Conservation (phyloP, 2,888 invertebrate species). For the Drosophila nr. medialis region DNA sequence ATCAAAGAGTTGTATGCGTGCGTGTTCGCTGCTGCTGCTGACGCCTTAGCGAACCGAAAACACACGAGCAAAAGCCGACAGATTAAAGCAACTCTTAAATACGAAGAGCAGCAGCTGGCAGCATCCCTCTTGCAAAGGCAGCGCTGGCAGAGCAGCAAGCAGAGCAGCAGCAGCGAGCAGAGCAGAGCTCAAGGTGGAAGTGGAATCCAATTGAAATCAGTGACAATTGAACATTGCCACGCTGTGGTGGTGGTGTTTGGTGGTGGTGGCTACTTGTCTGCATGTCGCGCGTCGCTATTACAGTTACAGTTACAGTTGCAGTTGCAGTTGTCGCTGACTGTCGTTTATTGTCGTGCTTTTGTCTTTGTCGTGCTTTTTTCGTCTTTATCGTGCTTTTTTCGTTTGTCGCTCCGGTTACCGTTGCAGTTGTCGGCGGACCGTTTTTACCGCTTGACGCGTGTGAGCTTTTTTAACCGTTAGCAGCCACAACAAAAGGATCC, state of each 20-base stretch:
- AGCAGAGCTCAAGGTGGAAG: conserved; percentile 32
- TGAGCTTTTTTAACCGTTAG: background rate
- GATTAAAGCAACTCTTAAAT: background rate
- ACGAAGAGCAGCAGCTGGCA: conserved; percentile 4
- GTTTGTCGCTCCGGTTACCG: conserved; percentile 9
- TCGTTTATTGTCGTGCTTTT: background rate
- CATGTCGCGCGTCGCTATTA: conserved; percentile 24
- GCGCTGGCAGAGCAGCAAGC: background rate
- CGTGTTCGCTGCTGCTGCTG: background rate
- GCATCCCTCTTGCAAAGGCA: conserved; percentile 32
- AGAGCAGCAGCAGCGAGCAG: background rate
- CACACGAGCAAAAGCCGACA: background rate
- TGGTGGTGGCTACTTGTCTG: conserved; percentile 44
- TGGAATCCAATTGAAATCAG: conserved; percentile 59
- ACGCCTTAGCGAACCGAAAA: background rate
- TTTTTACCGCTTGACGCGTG: conserved; percentile 32
- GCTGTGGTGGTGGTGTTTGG: conserved; percentile 52
- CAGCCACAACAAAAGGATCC: conserved; percentile 22
- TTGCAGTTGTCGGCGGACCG: conserved; percentile 36
- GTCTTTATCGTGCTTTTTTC: conserved; percentile 14
- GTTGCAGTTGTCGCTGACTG: conserved; percentile 30
- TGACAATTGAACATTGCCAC: conserved; percentile 74
- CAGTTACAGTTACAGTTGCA: conserved; percentile 40
- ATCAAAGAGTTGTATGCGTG: conserved; percentile 25
- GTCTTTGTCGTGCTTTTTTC: background rate